Evolutionary conservation across 2,797 vertebrate species (phyloP), one percentile per base, ranked within the genome.

Genomic region (Mionectes olivaceus): DNA sequence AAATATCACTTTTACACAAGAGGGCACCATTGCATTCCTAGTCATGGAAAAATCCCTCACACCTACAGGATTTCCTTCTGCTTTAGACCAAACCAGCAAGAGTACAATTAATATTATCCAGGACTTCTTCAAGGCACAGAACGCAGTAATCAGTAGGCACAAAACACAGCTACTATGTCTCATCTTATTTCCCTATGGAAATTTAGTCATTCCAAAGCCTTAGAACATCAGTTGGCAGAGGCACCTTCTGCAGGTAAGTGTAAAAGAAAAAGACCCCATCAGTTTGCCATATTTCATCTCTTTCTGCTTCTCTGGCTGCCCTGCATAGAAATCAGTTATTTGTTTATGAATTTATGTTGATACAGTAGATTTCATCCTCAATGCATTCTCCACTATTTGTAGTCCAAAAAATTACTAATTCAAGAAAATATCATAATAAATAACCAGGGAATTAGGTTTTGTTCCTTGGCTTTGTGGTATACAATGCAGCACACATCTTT

Each of bases 1-100:
- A 96, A 95, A 93, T 91, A 69, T 5, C 21, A 19, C 43, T 87
- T 95, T 92, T 92, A 93, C 94, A 91, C 95, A 94, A 96, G 95
- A 91, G 95, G 94, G 94, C 94, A 95, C 95, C 80, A 94, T 89
- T 93, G 91, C 69, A 91, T 96, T 96, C 93, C 50, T 78, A 78
- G 79, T 87, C 35, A 57, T 63, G 53, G 69, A 78, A 84, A 73
- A 87, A 37, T 61, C 10, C 56, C 30, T 84, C 33, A 70, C 25
- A 59, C 28, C 83, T 82, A 14, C 9, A 73, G 49, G 65, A 56
- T 67, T 92, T 76, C 39, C 11, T 46, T 74, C 77, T 67, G 39
- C 53, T 86, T 79, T 44, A 69, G 25, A 73, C 25, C 33, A 69
- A 23, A 68, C 67, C 7, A 83, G 28, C 55, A 80, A 83, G 7